Evolutionary conservation across 2,113 vertebrate genomes (phyloP).

Genomic region (Melanostigma gelatinosum): DNA sequence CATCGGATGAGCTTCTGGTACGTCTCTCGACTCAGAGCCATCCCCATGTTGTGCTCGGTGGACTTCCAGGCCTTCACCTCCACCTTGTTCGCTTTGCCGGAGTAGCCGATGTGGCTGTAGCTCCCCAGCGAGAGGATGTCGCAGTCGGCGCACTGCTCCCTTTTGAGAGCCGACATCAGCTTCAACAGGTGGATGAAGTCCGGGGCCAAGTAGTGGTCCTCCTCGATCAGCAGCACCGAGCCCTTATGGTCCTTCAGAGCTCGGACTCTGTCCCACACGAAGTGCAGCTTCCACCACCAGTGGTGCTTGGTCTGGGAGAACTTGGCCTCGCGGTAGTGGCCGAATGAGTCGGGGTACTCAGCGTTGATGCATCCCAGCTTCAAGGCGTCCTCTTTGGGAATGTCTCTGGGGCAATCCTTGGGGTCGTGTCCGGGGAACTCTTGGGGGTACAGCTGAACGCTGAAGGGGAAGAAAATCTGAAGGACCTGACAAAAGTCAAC

Average conservation of each 20-base stretch:
- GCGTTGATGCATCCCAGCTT: slow-evolving; percentile 95
- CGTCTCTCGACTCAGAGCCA: slow-evolving; percentile 90
- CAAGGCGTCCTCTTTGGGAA: slow-evolving; percentile 89
- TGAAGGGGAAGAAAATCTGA: slow-evolving; percentile 98
- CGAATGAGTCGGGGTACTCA: slow-evolving; percentile 95
- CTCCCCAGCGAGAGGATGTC: slow-evolving; percentile 92
- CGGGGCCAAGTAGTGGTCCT: slow-evolving; percentile 94
- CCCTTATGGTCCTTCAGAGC: slow-evolving; percentile 87
- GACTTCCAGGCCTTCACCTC: slow-evolving; percentile 98
- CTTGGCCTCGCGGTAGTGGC: slow-evolving; percentile 96
- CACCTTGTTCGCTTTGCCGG: slow-evolving; percentile 90
- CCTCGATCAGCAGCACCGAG: slow-evolving; percentile 92
- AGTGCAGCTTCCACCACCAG: slow-evolving; percentile 99
- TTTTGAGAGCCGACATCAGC: slow-evolving; percentile 86
- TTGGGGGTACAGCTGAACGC: slow-evolving; percentile 94
- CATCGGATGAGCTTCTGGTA: slow-evolving; percentile 92
- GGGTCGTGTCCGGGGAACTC: slow-evolving; percentile 97
- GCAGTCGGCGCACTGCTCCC: slow-evolving; percentile 90
- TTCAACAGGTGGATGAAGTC: slow-evolving; percentile 93
- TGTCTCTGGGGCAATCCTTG: slow-evolving; percentile 93
- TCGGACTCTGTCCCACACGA: slow-evolving; percentile 93
- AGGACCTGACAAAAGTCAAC: slow-evolving; percentile 96
- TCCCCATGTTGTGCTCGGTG: slow-evolving; percentile 99
- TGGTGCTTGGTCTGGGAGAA: slow-evolving; percentile 99
- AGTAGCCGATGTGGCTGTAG: slow-evolving; percentile 87